A percentile compares a stretch with the other conserved stretches of the same genome.
Evolutionary conservation across 2,113 vertebrate genomes (phyloP).

Genomic region (Uria lomvia): DNA sequence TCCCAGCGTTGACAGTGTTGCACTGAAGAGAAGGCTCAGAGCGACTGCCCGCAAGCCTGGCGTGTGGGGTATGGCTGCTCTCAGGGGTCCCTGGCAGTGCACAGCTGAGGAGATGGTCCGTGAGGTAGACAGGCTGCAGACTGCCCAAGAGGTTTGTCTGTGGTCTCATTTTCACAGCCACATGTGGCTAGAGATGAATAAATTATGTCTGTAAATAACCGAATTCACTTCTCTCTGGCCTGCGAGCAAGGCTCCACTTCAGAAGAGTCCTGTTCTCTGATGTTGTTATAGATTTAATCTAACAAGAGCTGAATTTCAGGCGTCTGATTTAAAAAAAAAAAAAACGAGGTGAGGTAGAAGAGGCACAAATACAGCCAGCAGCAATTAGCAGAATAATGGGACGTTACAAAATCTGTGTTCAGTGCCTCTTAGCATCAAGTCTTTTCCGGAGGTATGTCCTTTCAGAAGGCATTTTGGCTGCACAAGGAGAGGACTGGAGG

Average conservation of each 20-base stretch:
- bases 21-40: background rate
- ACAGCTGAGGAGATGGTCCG: background rate
- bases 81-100: fast-evolving
- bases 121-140: background rate
- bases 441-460: background rate
- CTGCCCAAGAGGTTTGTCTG: background rate
- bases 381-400: background rate
- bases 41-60: background rate
- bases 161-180: background rate
- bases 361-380: background rate
- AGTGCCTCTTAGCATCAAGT: background rate
- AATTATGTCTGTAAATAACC: background rate
- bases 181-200: background rate
- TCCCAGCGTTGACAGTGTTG: background rate
- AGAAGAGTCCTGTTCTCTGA: background rate
- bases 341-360: conserved; percentile 22
- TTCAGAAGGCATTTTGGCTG: background rate
- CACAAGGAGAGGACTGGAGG: background rate
- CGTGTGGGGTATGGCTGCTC: fast-evolving
- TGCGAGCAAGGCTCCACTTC: background rate
- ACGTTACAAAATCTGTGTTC: background rate
- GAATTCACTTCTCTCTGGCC: background rate
- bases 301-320: background rate
- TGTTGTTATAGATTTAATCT: background rate
- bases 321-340: background rate